Evolutionary conservation across 2,888 invertebrate species (phyloP), one percentile per base, ranked within the genome.

Genomic region (Rosalia funebris): DNA sequence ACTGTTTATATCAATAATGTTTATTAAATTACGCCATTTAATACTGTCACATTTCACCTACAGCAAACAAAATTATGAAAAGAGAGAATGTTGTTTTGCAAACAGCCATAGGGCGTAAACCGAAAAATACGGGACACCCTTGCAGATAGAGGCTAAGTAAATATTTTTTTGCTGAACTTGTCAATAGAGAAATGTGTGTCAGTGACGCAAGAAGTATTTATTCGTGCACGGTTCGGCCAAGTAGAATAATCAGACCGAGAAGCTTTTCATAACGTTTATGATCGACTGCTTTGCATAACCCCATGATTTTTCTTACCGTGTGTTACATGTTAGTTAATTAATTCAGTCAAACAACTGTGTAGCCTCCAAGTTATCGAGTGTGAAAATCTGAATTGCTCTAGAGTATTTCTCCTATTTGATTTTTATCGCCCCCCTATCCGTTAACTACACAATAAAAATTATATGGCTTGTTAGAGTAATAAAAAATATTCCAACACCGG

Each of bases 261-360:
- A 69, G 63, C 66, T 70, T 70, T 71, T 66, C 71, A 71, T 68
- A 71, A 69, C 64, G 48, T 61, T 66, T 62, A 65, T 63, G 66
- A 66, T 66, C 63, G 62, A 48, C 54, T 62, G 57, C 37, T 65
- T 66, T 70, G 65, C 70, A 63, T 64, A 70, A 67, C 63, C 56
- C 62, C 56, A 55, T 46, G 65, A 62, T 61, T 71, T 71, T 66
- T 66, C 63, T 66, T 66, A 67, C 65, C 64, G 67, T 58, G 52
- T 63, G 65, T 72, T 71, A 68, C 68, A 66, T 68, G 71, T 71
- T 68, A 66, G 65, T 63, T 70, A 72, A 71, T 72, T 67, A 69
- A 67, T 62, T 68, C 62, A 52, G 62, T 62, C 62, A 59, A 54
- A 59, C 61, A 52, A 55, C 60, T 66, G 61, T 70, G 65, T 66